These are phyloP conservation scores for Heterotilapia buettikoferi DNA, from an alignment of 2,113 vertebrate species.

Conservation along the genomic window DNA sequence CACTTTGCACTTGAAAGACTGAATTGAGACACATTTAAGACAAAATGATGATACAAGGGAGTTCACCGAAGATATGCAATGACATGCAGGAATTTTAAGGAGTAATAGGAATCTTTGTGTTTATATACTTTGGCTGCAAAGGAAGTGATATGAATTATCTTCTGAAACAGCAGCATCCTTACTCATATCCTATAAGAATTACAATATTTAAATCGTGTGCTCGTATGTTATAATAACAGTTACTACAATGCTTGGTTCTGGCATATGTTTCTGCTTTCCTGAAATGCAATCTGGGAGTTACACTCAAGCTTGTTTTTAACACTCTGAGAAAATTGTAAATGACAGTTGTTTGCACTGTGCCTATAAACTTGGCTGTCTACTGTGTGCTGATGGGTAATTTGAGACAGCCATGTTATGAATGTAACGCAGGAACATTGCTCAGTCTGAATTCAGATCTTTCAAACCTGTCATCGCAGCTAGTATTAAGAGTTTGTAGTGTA, in stretches of 20 bases:
- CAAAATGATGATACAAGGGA: neutral
- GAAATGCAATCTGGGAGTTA: neutral
- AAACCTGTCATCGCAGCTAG: neutral
- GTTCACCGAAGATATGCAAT: slow-evolving; percentile 3
- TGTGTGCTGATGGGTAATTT: neutral
- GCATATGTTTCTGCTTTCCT: neutral
- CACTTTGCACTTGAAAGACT: neutral
- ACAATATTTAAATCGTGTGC: neutral
- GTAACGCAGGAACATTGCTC: neutral
- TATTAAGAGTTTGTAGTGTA: neutral
- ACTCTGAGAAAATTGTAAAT: neutral
- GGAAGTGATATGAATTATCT: neutral
- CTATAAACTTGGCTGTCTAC: neutral
- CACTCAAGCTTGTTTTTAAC: neutral
- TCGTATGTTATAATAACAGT: neutral
- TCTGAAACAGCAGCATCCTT: neutral
- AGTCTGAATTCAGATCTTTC: neutral
- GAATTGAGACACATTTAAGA: neutral
- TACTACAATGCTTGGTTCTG: neutral
- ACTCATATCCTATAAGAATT: neutral
- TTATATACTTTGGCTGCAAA: neutral
- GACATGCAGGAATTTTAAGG: slow-evolving; percentile 33
- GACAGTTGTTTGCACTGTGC: neutral
- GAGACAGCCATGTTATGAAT: neutral
- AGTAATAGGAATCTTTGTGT: neutral